Conservation (phyloP, 2,113 vertebrate genomes). For the Mus spicilegus region DNA sequence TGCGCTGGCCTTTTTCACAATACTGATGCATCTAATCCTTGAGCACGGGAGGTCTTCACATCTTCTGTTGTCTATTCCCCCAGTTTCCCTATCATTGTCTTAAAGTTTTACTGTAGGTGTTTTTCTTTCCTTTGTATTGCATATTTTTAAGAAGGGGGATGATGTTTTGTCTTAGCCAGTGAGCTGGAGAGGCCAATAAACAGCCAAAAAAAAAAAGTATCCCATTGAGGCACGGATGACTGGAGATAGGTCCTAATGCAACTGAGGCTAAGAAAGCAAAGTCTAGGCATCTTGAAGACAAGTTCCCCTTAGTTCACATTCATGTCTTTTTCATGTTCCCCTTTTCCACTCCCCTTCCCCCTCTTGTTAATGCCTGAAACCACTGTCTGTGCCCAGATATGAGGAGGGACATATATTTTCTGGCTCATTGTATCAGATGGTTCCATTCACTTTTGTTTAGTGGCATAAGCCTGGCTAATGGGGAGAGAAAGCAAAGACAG, state of each 20-base stretch:
- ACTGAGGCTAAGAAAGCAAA: background rate
- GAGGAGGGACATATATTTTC: background rate
- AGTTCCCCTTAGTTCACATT: background rate
- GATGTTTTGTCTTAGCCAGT: background rate
- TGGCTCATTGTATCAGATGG: background rate
- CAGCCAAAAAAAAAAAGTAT: background rate
- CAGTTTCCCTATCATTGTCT: background rate
- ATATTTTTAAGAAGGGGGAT: background rate
- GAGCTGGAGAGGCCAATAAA: background rate
- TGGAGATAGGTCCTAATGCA: background rate
- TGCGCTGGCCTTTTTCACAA: background rate
- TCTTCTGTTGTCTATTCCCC: background rate
- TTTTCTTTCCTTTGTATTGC: background rate
- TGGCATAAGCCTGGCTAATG: background rate
- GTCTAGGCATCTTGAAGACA: background rate
- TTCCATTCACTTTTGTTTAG: background rate
- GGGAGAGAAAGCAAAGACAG: background rate
- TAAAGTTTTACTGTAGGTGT: background rate
- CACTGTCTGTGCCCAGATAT: background rate
- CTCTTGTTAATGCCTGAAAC: background rate
- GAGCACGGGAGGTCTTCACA: background rate
- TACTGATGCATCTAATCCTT: background rate
- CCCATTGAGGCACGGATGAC: background rate
- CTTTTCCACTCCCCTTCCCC: background rate
- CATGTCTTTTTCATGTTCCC: background rate